phyloP scores from a whole-genome alignment of 1,140 invertebrate genomes.

The Drosophila rufa region DNA sequence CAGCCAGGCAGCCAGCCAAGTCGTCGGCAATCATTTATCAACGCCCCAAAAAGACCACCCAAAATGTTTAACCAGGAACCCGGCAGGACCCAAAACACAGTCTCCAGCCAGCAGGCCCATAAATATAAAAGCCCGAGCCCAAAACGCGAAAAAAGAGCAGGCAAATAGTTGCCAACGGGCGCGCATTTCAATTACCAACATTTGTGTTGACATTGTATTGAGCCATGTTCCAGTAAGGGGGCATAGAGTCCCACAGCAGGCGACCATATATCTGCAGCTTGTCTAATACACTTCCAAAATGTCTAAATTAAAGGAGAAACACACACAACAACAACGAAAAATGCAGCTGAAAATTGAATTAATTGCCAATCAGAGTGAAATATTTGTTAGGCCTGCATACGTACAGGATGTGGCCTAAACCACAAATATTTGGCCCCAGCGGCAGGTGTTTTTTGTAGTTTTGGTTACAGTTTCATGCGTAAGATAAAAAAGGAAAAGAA shows the following conservation, averaged over 20 bases:
- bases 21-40: conserved; percentile 63
- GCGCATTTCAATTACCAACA: conserved; percentile 73
- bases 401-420: conserved; percentile 37
- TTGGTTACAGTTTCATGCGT: conserved; percentile 52
- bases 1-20: conserved; percentile 14
- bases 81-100: conserved; percentile 38
- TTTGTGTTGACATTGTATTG: conserved; percentile 81
- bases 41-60: conserved; percentile 67
- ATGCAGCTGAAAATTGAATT: conserved; percentile 67
- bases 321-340: conserved; percentile 7
- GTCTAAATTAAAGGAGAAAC: conserved; percentile 73
- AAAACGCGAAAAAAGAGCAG: conserved; percentile 18
- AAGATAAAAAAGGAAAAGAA: conserved; percentile 27
- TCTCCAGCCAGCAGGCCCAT: conserved; percentile 43
- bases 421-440: conserved; percentile 39
- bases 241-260: conserved; percentile 57
- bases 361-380: conserved; percentile 72
- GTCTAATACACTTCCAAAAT: conserved; percentile 62
- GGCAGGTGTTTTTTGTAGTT: conserved; percentile 60
- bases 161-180: conserved; percentile 43
- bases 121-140: conserved; percentile 36
- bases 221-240: conserved; percentile 49
- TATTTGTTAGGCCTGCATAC: conserved; percentile 18
- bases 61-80: conserved; percentile 49
- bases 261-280: conserved; percentile 53